Base-by-base conservation (phyloP, 2,797 vertebrate species). In the Argentina silus region DNA sequence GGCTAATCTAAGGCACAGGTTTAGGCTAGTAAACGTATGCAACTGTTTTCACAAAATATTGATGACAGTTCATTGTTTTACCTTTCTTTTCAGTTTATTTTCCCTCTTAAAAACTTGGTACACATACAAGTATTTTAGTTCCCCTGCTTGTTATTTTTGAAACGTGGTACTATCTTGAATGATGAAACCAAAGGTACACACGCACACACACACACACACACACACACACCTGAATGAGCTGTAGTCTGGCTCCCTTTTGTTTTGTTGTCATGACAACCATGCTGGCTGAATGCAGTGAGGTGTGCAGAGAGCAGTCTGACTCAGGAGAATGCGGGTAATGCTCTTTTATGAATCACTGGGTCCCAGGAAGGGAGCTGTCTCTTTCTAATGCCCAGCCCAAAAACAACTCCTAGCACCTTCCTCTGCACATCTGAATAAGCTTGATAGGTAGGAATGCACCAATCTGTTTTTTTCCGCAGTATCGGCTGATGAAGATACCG, bases 231-330 rank as follows among this genome's bases (percentile, higher is more conserved):
- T 21, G 45, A 7, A 11, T 10, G 23, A 67, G 27, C 50, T 55
- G 50, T 17, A 10, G 19, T 10, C 27, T 53, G 23, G 67, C 63
- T 43, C 47, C 69, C 57, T 70, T 65, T 68, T 70, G 55, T 79
- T 70, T 48, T 36, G 61, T 76, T 17, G 55, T 66, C 73, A 63
- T 63, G 70, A 53, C 69, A 36, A 45, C 60, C 19, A 42, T 43
- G 27, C 60, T 23, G 50, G 63, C 59, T 5, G 73, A 56, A 75
- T 56, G 50, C 7, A 61, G 65, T 53, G 21, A 53, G 45, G 17
- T 69, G 71, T 60, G 59, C 44, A 36, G 17, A 56, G 67, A 21
- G 68, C 14, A 51, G 21, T 9, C 14, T 68, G 66, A 68, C 66
- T 68, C 66, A 55, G 66, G 21, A 55, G 50, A 43, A 53, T 48